A percentile compares a stretch with the other conserved stretches of the same genome.
phyloP scores from a whole-genome alignment of 2,113 vertebrate genomes.

The Hippocampus abdominalis region DNA sequence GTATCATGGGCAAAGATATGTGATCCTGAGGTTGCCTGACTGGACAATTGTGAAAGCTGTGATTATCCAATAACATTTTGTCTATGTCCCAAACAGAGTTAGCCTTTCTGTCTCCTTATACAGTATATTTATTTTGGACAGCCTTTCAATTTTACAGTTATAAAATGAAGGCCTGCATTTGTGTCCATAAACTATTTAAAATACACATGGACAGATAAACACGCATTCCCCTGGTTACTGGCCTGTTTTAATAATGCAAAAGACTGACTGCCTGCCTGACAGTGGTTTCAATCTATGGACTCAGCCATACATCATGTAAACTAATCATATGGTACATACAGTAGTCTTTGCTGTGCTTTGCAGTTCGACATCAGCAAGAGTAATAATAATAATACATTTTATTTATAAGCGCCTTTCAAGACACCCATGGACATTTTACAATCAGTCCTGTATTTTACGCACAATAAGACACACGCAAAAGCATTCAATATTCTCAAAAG shows the following conservation, averaged over 20 bases:
- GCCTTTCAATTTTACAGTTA: background rate
- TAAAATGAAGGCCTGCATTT: background rate
- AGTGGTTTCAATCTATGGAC: slow-evolving; percentile 29
- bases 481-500: too few species aligned
- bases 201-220: slow-evolving; percentile 9
- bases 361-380: slow-evolving; percentile 9
- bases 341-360: slow-evolving; percentile 10
- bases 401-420: too few species aligned
- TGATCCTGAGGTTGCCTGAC: too few species aligned
- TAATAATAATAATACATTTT: too few species aligned
- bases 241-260: slow-evolving; percentile 63
- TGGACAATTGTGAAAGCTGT: too few species aligned
- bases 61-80: too few species aligned
- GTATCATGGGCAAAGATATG: too few species aligned
- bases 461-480: too few species aligned
- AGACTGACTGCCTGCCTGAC: slow-evolving; percentile 37
- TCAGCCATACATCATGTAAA: slow-evolving; percentile 23
- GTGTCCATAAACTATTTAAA: background rate
- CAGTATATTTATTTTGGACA: background rate
- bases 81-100: background rate
- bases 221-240: slow-evolving; percentile 42
- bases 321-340: background rate
- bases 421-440: too few species aligned
- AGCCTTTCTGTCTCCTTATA: background rate
- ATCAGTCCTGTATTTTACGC: too few species aligned